Conservation (phyloP, 2,113 vertebrate genomes). For the Grantiella picta region DNA sequence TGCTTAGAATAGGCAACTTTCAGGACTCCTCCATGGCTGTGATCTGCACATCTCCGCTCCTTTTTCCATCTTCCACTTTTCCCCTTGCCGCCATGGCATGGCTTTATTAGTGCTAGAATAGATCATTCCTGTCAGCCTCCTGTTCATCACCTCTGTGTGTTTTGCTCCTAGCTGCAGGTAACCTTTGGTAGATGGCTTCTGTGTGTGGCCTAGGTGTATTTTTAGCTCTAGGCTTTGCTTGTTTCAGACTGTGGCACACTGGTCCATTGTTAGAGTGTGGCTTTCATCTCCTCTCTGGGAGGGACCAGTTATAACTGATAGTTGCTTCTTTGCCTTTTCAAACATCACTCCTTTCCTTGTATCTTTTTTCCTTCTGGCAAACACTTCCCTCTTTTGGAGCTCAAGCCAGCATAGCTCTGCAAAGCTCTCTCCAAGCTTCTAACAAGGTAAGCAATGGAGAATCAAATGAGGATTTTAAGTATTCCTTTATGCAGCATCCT, state of each 20-base stretch:
- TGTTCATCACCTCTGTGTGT: slow-evolving; percentile 5
- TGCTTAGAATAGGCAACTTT: not conserved
- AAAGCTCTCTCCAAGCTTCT: slow-evolving; percentile 57
- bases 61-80: not conserved
- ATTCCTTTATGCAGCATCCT: slow-evolving; percentile 1
- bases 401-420: slow-evolving; percentile 64
- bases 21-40: slow-evolving; percentile 23
- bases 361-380: slow-evolving; percentile 61
- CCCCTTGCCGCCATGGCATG: not conserved
- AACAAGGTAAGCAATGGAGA: slow-evolving; percentile 60
- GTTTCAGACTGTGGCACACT: slow-evolving; percentile 31
- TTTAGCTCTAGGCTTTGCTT: slow-evolving; percentile 54
- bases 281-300: slow-evolving; percentile 38
- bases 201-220: slow-evolving; percentile 55
- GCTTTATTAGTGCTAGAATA: slow-evolving; percentile 7
- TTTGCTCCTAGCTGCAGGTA: slow-evolving; percentile 51
- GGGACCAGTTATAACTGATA: slow-evolving; percentile 27
- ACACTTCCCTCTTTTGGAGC: slow-evolving; percentile 61
- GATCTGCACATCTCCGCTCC: slow-evolving; percentile 5
- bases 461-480: not conserved
- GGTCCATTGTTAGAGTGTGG: slow-evolving; percentile 27
- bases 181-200: slow-evolving; percentile 47
- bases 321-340: slow-evolving; percentile 59
- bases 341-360: slow-evolving; percentile 64
- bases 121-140: not conserved